A percentile compares a stretch with the other conserved stretches of the same genome.
Evolutionary conservation across 2,888 invertebrate species (phyloP).

Genomic region (Antheraea assamensis): DNA sequence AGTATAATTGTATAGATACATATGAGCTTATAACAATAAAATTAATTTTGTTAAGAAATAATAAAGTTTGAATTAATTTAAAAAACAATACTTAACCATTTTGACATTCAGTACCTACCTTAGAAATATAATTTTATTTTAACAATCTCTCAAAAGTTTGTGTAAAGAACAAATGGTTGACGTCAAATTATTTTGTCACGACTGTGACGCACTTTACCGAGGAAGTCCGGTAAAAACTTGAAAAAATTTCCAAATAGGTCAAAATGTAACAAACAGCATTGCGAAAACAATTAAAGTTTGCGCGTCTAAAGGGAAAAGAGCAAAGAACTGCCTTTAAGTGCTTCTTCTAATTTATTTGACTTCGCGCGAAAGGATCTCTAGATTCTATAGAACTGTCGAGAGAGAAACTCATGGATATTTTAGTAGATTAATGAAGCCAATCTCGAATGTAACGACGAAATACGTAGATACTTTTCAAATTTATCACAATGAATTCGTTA

Average conservation of each 20-base stretch:
- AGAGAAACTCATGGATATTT: constrained; percentile 4
- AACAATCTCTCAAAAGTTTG: neutral
- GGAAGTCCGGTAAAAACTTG: constrained; percentile 24
- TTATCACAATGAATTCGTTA: constrained; percentile 25
- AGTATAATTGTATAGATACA: too few relatives aligned
- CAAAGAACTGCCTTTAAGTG: constrained; percentile 54
- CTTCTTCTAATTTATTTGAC: constrained; percentile 70
- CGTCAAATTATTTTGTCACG: neutral
- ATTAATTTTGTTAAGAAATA: neutral
- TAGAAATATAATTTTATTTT: neutral
- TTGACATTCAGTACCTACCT: neutral
- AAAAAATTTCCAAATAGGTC: constrained; percentile 45
- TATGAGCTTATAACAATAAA: neutral
- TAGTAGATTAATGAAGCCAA: constrained; percentile 5
- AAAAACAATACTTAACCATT: neutral
- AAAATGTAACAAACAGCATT: constrained; percentile 57
- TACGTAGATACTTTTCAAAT: constrained; percentile 21
- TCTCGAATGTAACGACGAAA: constrained; percentile 10
- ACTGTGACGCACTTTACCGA: neutral
- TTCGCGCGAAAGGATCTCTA: constrained; percentile 33
- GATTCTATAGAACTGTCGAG: constrained; percentile 14
- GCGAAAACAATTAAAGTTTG: constrained; percentile 67
- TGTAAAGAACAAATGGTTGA: neutral
- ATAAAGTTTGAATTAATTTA: neutral
- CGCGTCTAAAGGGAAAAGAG: constrained; percentile 47